phyloP scores from a whole-genome alignment of 2,113 vertebrate species.

The Tautogolabrus adspersus region DNA sequence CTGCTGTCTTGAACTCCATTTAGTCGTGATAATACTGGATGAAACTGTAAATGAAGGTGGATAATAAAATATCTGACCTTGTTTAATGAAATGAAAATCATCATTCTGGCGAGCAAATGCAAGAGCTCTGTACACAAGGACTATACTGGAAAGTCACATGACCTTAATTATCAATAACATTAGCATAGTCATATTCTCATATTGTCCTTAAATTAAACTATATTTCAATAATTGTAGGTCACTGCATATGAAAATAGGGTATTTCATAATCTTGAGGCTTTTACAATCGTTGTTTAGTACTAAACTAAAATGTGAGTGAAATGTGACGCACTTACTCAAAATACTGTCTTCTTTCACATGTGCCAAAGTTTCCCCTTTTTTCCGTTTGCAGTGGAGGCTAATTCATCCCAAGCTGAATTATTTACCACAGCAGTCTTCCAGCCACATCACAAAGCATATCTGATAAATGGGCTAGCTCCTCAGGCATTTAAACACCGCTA shows the following conservation, averaged over 20 bases:
- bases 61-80: not conserved
- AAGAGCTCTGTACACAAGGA: not conserved
- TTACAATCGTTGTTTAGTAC: not conserved
- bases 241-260: not conserved
- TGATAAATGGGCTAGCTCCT: conserved; percentile 61
- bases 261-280: not conserved
- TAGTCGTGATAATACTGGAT: not conserved
- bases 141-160: not conserved
- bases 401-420: conserved; percentile 64
- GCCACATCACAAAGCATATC: conserved; percentile 73
- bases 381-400: conserved; percentile 20
- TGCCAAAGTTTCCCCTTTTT: conserved; percentile 10
- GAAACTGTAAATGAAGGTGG: not conserved
- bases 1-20: too few species aligned
- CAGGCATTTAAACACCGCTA: conserved; percentile 33
- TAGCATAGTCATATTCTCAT: not conserved
- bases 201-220: not conserved
- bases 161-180: not conserved
- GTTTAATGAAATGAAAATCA: not conserved
- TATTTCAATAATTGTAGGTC: not conserved
- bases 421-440: conserved; percentile 56
- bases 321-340: not conserved
- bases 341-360: conserved; percentile 6
- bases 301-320: not conserved
- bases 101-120: not conserved